phyloP scores from a whole-genome alignment of 2,888 invertebrate genomes.

The Heteromyza rotundicornis region DNA sequence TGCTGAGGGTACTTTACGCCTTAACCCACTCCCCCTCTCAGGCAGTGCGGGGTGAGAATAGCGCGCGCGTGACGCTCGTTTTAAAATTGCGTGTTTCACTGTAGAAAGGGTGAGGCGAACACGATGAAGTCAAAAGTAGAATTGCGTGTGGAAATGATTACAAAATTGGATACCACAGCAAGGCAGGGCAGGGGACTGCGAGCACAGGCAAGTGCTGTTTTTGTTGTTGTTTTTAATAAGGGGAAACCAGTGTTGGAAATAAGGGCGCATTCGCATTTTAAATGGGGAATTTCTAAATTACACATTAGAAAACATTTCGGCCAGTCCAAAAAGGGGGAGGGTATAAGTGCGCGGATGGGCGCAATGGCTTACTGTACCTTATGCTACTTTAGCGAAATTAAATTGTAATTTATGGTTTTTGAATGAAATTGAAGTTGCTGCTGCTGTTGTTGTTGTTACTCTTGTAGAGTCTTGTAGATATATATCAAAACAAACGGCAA shows the following conservation, averaged over 20 bases:
- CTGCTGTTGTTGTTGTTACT: slow-evolving; percentile 1
- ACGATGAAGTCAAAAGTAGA: background rate
- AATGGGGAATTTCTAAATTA: slow-evolving; percentile 21
- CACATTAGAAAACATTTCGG: slow-evolving; percentile 11
- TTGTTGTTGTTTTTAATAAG: background rate
- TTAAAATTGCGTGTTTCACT: slow-evolving; percentile 51
- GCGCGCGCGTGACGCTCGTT: slow-evolving; percentile 48
- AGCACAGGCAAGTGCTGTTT: background rate
- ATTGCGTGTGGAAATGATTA: slow-evolving; percentile 45
- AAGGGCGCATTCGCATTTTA: background rate
- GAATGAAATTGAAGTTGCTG: slow-evolving; percentile 35
- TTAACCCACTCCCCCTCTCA: background rate
- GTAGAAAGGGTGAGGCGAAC: slow-evolving; percentile 5
- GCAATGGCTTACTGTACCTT: background rate
- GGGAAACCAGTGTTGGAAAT: background rate
- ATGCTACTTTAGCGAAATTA: slow-evolving; percentile 29
- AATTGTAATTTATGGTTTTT: slow-evolving; percentile 44
- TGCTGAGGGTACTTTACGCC: background rate
- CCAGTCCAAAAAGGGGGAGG: background rate
- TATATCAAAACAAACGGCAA: background rate
- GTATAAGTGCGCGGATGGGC: background rate
- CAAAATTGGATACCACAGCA: slow-evolving; percentile 3
- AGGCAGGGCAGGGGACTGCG: background rate
- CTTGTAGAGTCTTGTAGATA: slow-evolving; percentile 4
- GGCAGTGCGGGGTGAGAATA: slow-evolving; percentile 17